phyloP scores from a whole-genome alignment of 2,888 invertebrate genomes.

The Anodontia alba region DNA sequence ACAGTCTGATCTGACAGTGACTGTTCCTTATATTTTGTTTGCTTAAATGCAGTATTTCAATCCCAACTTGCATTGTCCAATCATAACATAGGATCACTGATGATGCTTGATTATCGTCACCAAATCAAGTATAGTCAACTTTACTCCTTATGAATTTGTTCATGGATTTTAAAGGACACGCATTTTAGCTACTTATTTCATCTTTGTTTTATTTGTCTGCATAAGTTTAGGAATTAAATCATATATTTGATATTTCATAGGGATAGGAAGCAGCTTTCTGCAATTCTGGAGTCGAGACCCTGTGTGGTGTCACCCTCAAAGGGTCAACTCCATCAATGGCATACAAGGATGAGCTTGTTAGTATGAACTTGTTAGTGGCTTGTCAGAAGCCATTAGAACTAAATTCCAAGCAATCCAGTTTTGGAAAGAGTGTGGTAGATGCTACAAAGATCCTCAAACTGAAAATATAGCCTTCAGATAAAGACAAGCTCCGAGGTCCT shows the following conservation, averaged over 20 bases:
- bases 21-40: no score
- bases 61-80: no score
- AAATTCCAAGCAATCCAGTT: not conserved
- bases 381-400: slow-evolving; percentile 17
- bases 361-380: slow-evolving; percentile 20
- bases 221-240: not conserved
- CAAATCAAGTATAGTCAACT: no score
- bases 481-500: not conserved
- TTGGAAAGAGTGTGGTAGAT: slow-evolving; percentile 1
- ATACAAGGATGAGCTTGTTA: slow-evolving; percentile 20
- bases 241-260: not conserved
- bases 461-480: not conserved
- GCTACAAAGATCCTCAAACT: not conserved
- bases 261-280: slow-evolving; percentile 7
- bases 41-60: no score
- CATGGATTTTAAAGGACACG: no score
- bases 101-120: no score
- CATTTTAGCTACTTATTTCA: no score
- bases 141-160: no score
- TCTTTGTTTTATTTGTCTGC: not conserved
- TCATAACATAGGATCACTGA: no score
- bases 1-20: not conserved
- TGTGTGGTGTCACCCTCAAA: slow-evolving; percentile 19
- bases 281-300: slow-evolving; percentile 7
- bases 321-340: slow-evolving; percentile 25